Base-by-base conservation (phyloP, 2,113 vertebrate species). In the Zeus faber region DNA sequence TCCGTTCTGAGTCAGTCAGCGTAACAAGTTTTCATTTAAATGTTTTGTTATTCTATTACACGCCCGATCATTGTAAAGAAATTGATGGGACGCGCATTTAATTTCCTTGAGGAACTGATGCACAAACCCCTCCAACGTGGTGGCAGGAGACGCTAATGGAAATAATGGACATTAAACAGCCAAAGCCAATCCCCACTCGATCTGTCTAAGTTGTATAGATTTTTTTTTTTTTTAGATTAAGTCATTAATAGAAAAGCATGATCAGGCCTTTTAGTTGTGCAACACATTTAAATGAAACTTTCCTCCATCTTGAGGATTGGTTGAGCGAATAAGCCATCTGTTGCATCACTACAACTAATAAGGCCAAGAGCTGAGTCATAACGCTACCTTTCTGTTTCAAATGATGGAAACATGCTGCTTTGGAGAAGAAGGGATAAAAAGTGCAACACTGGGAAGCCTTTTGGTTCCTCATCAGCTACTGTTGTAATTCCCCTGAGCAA, bases 361-460 rank as follows among this genome's bases (percentile, higher is more conserved):
- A 31, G 73, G 73, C 75, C 78, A 75, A 74, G 56, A 77, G 78
- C 74, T 84, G 78, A 84, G 81, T 84, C 78, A 84, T 84, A 79
- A 79, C 65, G 50, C 72, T 61, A 61, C 67, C 46, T 52, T 55
- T 69, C 64, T 57, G n/a, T 40, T 27, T 25, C n/a, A 5, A 33
- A 14, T 16, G 6, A 50, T 33, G 27, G 49, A n/a, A 33, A 22
- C 17, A 21, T 21, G 11, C 53, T 33, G 65, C 51, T 77, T 67
- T 56, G 54, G 67, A 49, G 67, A 50, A 50, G 66, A 45, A 50
- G 8, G 59, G 71, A 52, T 27, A 61, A 64, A 64, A 54, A 43
- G 58, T 35, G 53, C 35, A 27, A 54, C 54, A 39, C 61, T 62
- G 46, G 67, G 67, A 77, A 43, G 37, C 69, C 59, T 31, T 6